phyloP scores from a whole-genome alignment of 2,888 invertebrate species.

The Griposia aprilina region DNA sequence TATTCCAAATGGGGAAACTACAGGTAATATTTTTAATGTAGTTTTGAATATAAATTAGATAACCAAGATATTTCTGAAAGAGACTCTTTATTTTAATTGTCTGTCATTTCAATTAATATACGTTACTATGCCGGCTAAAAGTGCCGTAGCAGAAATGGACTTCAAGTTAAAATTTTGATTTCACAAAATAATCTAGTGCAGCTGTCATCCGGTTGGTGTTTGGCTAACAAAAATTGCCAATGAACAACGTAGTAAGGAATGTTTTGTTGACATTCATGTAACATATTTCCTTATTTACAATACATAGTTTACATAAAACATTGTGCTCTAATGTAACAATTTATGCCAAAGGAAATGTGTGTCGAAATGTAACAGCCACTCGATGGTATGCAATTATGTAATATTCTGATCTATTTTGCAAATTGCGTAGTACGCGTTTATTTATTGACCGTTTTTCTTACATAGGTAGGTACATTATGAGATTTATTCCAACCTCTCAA shows the following conservation, averaged over 20 bases:
- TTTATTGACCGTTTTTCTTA: background rate
- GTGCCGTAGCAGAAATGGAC: too few relatives aligned
- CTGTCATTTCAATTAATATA: background rate
- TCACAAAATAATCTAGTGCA: background rate
- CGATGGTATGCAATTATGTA: constrained; percentile 19
- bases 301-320: constrained; percentile 31
- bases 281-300: constrained; percentile 33
- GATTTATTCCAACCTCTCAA: background rate
- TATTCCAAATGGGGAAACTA: too few relatives aligned
- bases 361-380: background rate
- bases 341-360: constrained; percentile 25
- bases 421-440: background rate
- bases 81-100: background rate
- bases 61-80: background rate
- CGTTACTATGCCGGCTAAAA: background rate
- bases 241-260: background rate
- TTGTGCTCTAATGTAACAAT: constrained; percentile 18
- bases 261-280: constrained; percentile 23
- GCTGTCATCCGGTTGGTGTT: background rate
- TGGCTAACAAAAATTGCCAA: background rate
- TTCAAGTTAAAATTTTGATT: background rate
- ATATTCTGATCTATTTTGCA: constrained; percentile 17
- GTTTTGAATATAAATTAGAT: background rate
- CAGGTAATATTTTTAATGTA: too few relatives aligned
- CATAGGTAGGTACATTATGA: too few relatives aligned